Evolutionary conservation across 2,113 vertebrate genomes (phyloP).

Genomic region (Puma concolor): DNA sequence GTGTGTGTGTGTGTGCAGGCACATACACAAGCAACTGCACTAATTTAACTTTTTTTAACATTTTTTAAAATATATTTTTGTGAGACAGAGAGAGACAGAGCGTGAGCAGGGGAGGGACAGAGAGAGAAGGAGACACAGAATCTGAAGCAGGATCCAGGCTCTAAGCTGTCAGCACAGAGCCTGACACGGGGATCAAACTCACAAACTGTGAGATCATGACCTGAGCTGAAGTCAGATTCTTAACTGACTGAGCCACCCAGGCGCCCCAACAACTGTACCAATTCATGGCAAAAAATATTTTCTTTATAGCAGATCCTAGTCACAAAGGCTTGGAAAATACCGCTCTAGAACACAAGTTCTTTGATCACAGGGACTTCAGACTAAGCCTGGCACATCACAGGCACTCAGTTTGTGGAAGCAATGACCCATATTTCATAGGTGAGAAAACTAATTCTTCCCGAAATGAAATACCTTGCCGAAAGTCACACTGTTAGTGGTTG

Average conservation of each 20-base stretch:
- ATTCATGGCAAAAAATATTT: not conserved
- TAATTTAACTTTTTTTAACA: not conserved
- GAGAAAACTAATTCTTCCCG: not conserved
- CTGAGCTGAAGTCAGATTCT: too few relatives aligned
- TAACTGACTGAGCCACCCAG: too few relatives aligned
- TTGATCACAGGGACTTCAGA: not conserved
- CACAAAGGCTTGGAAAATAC: not conserved
- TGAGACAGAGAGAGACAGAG: too few relatives aligned
- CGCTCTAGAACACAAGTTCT: not conserved
- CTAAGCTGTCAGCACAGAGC: too few relatives aligned
- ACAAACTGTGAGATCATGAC: too few relatives aligned
- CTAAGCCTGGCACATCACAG: not conserved
- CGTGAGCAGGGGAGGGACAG: too few relatives aligned
- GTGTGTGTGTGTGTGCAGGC: not conserved
- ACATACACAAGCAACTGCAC: not conserved
- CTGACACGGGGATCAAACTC: too few relatives aligned
- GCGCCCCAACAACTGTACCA: too few relatives aligned
- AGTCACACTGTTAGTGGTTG: not conserved
- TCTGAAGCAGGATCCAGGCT: too few relatives aligned
- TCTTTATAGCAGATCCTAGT: not conserved
- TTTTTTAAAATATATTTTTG: too few relatives aligned
- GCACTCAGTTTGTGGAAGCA: not conserved
- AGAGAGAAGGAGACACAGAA: too few relatives aligned
- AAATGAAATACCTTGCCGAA: not conserved
- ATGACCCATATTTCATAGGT: not conserved